Evolutionary conservation across 2,888 invertebrate species (phyloP).

Genomic region (Drosophila formosana): DNA sequence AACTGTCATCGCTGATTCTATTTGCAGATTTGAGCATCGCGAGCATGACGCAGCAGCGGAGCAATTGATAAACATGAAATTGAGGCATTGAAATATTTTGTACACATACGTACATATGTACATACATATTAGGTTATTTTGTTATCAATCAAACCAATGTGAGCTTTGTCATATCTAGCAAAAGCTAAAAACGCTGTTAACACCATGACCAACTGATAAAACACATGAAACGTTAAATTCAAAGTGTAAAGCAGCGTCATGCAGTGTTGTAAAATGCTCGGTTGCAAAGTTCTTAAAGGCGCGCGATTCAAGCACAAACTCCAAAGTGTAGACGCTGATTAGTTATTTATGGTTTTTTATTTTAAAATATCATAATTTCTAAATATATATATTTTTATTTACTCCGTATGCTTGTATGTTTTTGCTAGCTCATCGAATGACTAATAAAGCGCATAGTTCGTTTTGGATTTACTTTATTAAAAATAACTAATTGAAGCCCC

Average conservation of each 20-base stretch:
- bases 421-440: neutral
- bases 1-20: constrained; percentile 5
- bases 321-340: constrained; percentile 2
- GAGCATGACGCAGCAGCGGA: constrained; percentile 42
- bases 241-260: neutral
- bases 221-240: neutral
- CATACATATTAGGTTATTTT: neutral
- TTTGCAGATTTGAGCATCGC: constrained; percentile 1
- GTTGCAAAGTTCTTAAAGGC: neutral
- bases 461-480: neutral
- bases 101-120: neutral
- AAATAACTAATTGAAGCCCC: neutral
- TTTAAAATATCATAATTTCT: too few relatives aligned
- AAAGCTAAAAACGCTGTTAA: neutral
- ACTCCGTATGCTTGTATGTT: neutral
- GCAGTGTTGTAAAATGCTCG: constrained; percentile 25
- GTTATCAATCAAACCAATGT: constrained; percentile 10
- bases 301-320: constrained; percentile 26
- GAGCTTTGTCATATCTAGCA: constrained; percentile 3
- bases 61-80: constrained; percentile 19
- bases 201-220: neutral
- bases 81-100: neutral
- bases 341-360: neutral
- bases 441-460: neutral
- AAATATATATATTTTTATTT: too few relatives aligned